A percentile compares a stretch with the other conserved stretches of the same genome.
Evolutionary conservation across 1,140 invertebrate genomes (phyloP).

Genomic region (Conus betulinus): DNA sequence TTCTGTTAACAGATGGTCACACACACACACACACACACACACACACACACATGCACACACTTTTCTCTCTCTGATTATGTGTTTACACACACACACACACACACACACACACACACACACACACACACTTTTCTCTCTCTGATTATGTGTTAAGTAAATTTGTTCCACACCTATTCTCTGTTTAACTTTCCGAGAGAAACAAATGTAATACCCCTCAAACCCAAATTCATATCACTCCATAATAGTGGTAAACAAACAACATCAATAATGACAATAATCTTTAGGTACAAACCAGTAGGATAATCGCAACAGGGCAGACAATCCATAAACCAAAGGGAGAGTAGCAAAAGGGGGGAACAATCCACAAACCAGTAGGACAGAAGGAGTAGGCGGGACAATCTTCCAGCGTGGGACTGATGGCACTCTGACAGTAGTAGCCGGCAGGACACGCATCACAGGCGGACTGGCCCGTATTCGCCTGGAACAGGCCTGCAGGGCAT

Average conservation of each 20-base stretch:
- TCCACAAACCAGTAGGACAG: constrained; percentile 62
- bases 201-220: too few relatives aligned
- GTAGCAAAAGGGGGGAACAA: too few relatives aligned
- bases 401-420: constrained; percentile 53
- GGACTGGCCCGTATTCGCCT: constrained; percentile 58
- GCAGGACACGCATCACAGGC: constrained; percentile 67
- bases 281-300: too few relatives aligned
- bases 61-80: too few relatives aligned
- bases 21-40: not conserved
- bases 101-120: not conserved
- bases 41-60: not conserved
- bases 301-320: too few relatives aligned
- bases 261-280: too few relatives aligned
- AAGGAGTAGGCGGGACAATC: constrained; percentile 66
- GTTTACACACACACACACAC: not conserved
- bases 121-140: not conserved
- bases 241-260: too few relatives aligned
- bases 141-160: too few relatives aligned
- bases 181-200: too few relatives aligned
- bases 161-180: too few relatives aligned
- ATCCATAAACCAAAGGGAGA: too few relatives aligned
- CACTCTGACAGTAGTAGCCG: constrained; percentile 67
- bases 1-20: not conserved
- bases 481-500: constrained; percentile 63
- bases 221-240: too few relatives aligned